Percentiles rank a stretch among this genome's conserved stretches.
These are phyloP conservation scores for Corbicula japonica DNA, from an alignment of 2,888 invertebrate genomes.

Conservation along the genomic window DNA sequence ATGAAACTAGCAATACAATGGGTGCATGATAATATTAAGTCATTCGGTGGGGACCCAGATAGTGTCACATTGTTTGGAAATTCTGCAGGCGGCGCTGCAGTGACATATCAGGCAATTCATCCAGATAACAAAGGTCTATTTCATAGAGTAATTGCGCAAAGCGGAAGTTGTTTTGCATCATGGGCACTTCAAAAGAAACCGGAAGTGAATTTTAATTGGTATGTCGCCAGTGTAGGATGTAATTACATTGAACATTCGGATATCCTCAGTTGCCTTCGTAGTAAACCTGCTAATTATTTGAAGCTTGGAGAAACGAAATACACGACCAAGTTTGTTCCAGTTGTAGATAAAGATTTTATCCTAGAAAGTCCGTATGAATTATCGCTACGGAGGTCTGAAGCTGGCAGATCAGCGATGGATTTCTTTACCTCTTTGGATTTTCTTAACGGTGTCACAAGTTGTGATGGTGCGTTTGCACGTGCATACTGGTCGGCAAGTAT, in stretches of 20 bases:
- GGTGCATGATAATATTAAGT: conserved; percentile 94
- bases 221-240: conserved; percentile 84
- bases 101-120: conserved; percentile 74
- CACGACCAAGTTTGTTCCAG: conserved; percentile 92
- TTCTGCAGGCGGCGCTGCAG: conserved; percentile 77
- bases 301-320: conserved; percentile 27
- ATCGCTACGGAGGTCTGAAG: conserved; percentile 93
- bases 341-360: conserved; percentile 95
- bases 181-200: conserved; percentile 59
- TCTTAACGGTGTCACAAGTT: conserved; percentile 53
- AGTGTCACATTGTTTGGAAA: conserved; percentile 79
- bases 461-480: conserved; percentile 40
- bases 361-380: conserved; percentile 94
- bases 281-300: conserved; percentile 43
- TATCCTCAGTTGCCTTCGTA: conserved; percentile 64
- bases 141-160: conserved; percentile 76
- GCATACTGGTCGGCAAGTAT: conserved; percentile 5
- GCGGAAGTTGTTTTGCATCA: conserved; percentile 51
- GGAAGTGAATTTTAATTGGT: conserved; percentile 90
- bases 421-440: conserved; percentile 47
- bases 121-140: conserved; percentile 66
- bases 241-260: conserved; percentile 19
- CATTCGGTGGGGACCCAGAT: conserved; percentile 76
- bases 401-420: conserved; percentile 91
- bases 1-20: conserved; percentile 97